Conservation (phyloP, 2,113 vertebrate genomes). For the Agelaius tricolor region DNA sequence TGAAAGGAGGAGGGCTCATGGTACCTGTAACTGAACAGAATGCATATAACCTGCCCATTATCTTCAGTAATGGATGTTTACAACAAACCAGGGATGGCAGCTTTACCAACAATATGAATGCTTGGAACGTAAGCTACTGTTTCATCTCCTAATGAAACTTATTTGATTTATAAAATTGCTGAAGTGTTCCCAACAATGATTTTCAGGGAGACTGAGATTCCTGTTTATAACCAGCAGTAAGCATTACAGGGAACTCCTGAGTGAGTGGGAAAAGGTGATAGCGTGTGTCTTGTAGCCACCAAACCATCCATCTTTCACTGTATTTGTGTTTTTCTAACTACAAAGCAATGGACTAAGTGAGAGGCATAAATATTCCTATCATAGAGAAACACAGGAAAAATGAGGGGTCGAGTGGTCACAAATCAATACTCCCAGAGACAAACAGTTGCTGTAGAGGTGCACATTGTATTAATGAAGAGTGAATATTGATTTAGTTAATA, state of each 20-base stretch:
- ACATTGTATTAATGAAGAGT: constrained; percentile 6
- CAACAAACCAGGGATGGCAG: neutral
- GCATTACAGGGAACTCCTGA: neutral
- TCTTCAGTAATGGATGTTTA: neutral
- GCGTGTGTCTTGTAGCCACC: neutral
- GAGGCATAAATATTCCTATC: neutral
- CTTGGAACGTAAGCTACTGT: neutral
- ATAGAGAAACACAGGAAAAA: neutral
- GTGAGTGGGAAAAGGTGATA: neutral
- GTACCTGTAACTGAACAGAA: neutral
- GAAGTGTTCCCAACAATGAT: neutral
- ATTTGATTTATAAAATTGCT: neutral
- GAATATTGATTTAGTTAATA: constrained; percentile 47
- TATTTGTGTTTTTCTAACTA: neutral
- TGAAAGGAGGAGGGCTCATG: neutral
- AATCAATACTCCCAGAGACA: constrained; percentile 14
- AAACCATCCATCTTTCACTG: neutral
- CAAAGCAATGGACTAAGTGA: neutral
- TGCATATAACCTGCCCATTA: neutral
- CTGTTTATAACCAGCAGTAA: neutral
- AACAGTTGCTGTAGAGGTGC: neutral
- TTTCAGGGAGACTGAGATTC: neutral
- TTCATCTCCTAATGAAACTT: neutral
- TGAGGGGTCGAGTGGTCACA: neutral
- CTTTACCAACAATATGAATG: neutral